Base-by-base conservation (phyloP, 2,888 invertebrate species). In the Apamea epomidion region DNA sequence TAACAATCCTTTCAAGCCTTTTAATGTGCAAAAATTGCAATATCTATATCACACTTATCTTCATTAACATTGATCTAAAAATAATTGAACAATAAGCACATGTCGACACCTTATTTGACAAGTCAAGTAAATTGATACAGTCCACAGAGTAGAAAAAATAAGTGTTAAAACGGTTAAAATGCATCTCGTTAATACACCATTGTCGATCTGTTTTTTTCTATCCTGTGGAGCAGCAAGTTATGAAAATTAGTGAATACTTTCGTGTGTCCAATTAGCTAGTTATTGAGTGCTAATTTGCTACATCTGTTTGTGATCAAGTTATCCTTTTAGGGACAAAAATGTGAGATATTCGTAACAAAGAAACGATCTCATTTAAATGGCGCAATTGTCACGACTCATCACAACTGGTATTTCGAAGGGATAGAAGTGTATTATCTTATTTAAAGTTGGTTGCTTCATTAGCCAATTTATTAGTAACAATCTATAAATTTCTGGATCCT, bases 261-360 rank as follows among this genome's bases (percentile, higher is more conserved):
- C 8, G 45, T 74, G 12, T 29, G 37, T 67, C 73, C 72, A 87
- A 85, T 85, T 86, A 87, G 60, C n/a, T 65, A 4, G 51, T 70
- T 68, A 82, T 80, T 76, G 58, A 51, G 54, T 48, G 37, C 64
- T 87, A 82, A 84, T 87, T 80, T 64, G 29, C 0, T 69, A 73
- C 78, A 76, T 74, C 85, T 78, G 78, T 76, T 74, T 74, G n/a
- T 74, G 45, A 81, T 76, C 77, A 81, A 77, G 73, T 74, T n/a
- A 7, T 25, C 84, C 81, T 72, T 74, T 21, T 54, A 86, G 3
- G 73, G 45, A n/a, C n/a, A 76, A 37, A 65, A 54, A 86, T 84
- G 45, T 60, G 16, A 65, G 45, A 16, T 60, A 78, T 78, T 86
- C 45, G 37, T 73, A 64, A 14, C 62, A 25, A 77, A 77, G 74